Conservation (phyloP, 2,888 invertebrate species). For the Volucella bombylans region DNA sequence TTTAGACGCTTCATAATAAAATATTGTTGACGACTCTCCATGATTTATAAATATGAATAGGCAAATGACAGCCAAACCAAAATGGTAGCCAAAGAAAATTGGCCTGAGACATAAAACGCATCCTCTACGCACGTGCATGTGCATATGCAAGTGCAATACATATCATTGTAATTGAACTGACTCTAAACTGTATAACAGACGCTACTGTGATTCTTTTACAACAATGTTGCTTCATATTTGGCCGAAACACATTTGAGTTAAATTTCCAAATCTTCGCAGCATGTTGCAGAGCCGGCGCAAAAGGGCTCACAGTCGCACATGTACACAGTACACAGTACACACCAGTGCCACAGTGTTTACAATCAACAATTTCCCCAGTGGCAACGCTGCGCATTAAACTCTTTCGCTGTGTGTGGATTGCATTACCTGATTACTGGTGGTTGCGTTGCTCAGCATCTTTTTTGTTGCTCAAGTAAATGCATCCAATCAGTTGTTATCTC, state of each 20-base stretch:
- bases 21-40: constrained; percentile 32
- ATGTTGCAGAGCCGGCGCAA: constrained; percentile 71
- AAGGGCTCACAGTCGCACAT: constrained; percentile 56
- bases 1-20: too few relatives aligned
- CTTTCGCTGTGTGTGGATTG: constrained; percentile 60
- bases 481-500: constrained; percentile 76
- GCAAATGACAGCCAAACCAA: too few relatives aligned
- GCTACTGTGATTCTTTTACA: constrained; percentile 29
- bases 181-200: not conserved
- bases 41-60: not conserved
- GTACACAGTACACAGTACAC: constrained; percentile 19
- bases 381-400: constrained; percentile 64
- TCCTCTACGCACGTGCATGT: too few relatives aligned
- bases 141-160: constrained; percentile 1
- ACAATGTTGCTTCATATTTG: constrained; percentile 21
- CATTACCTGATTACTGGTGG: constrained; percentile 49
- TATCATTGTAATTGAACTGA: not conserved
- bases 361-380: constrained; percentile 64
- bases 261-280: constrained; percentile 38
- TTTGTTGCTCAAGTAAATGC: constrained; percentile 68
- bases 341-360: constrained; percentile 45
- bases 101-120: too few relatives aligned
- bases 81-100: too few relatives aligned
- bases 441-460: constrained; percentile 68
- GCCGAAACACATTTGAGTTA: not conserved